Conservation (phyloP, 2,797 vertebrate genomes). For the Heliangelus exortis region DNA sequence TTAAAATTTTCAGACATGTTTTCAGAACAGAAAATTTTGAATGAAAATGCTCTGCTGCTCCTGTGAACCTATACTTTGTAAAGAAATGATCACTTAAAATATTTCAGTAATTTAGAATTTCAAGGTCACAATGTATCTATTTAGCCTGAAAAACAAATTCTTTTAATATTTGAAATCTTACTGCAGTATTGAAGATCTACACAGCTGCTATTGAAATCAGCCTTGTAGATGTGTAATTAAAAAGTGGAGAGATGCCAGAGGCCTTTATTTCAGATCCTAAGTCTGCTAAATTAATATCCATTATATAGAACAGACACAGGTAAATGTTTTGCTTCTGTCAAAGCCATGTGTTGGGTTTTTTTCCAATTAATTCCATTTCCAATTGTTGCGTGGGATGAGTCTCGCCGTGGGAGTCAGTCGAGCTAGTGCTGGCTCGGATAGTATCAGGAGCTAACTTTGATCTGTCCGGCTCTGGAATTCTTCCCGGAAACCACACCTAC, state of each 20-base stretch:
- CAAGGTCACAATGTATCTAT: background rate
- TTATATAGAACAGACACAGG: background rate
- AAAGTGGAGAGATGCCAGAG: background rate
- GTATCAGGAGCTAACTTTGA: too few relatives aligned
- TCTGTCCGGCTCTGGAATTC: too few relatives aligned
- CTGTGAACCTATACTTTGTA: background rate
- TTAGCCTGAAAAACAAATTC: background rate
- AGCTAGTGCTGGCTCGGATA: too few relatives aligned
- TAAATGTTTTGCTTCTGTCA: background rate
- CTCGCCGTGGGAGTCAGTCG: too few relatives aligned
- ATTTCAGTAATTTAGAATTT: background rate
- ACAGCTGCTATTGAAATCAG: background rate
- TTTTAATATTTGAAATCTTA: background rate
- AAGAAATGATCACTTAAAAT: background rate
- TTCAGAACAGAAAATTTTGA: background rate
- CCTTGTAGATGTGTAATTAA: background rate
- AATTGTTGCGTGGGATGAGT: too few relatives aligned
- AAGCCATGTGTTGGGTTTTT: background rate
- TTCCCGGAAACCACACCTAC: too few relatives aligned
- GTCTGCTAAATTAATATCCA: background rate
- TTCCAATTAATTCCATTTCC: background rate
- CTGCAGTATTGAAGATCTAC: background rate
- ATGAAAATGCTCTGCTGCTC: background rate
- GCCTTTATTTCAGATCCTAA: background rate
- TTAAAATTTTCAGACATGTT: background rate